phyloP scores from a whole-genome alignment of 1,140 invertebrate species.

The Helicoverpa armigera region DNA sequence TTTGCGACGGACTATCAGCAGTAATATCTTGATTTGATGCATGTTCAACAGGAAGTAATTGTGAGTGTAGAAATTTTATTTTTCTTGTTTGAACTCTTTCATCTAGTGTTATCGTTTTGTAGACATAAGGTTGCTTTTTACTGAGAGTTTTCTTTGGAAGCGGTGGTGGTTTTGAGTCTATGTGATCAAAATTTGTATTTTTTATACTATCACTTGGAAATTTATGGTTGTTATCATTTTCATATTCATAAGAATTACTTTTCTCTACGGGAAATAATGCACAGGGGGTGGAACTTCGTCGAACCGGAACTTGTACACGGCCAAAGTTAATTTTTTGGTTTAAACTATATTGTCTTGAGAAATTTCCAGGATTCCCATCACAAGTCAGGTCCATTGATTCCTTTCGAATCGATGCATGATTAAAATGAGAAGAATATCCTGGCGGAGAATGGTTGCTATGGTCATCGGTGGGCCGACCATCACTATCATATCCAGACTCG shows the following conservation, averaged over 20 bases:
- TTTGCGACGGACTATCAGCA: conserved; percentile 50
- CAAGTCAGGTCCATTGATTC: conserved; percentile 59
- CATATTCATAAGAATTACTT: conserved; percentile 67
- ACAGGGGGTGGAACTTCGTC: conserved; percentile 82
- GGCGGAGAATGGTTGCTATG: conserved; percentile 86
- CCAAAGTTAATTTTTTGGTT: conserved; percentile 81
- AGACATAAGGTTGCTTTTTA: conserved; percentile 81
- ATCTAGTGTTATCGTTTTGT: conserved; percentile 85
- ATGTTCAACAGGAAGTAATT: conserved; percentile 77
- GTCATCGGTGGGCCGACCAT: conserved; percentile 88
- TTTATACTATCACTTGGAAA: conserved; percentile 61
- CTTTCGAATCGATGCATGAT: conserved; percentile 59
- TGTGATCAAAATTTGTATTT: conserved; percentile 71
- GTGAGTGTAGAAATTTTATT: conserved; percentile 83
- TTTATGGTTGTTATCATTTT: conserved; percentile 64
- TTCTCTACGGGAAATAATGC: conserved; percentile 81
- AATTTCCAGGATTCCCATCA: conserved; percentile 70
- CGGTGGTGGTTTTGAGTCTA: conserved; percentile 81
- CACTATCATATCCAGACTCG: conserved; percentile 94
- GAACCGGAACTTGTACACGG: conserved; percentile 76
- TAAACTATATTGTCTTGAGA: conserved; percentile 81
- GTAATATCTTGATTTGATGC: conserved; percentile 66
- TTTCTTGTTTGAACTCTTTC: conserved; percentile 86
- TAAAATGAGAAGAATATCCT: conserved; percentile 74
- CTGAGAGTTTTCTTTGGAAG: conserved; percentile 81